Evolutionary conservation across 2,888 invertebrate species (phyloP).

Genomic region (Chrysina gloriosa): DNA sequence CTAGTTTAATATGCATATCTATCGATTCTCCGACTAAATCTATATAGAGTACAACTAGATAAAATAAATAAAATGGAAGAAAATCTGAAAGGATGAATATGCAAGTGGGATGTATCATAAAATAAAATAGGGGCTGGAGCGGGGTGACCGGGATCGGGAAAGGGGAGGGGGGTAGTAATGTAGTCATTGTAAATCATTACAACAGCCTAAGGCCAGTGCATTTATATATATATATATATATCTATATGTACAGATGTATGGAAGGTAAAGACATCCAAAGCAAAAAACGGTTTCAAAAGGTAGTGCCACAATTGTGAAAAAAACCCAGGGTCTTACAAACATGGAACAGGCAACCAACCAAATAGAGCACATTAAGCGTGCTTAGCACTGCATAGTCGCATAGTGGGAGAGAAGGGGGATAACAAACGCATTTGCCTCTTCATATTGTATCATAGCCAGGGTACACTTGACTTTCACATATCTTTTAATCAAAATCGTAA

Average conservation of each 20-base stretch:
- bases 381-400: conserved; percentile 36
- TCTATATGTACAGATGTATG: conserved; percentile 40
- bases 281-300: conserved; percentile 57
- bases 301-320: conserved; percentile 65
- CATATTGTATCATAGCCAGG: conserved; percentile 18
- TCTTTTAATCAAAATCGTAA: not conserved
- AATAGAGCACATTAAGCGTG: conserved; percentile 60
- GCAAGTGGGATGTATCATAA: not conserved
- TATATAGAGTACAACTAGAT: conserved; percentile 18
- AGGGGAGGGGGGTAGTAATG: not conserved
- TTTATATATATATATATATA: conserved; percentile 20
- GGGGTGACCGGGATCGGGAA: not conserved
- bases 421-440: conserved; percentile 35
- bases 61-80: not conserved
- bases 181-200: not conserved
- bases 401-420: conserved; percentile 32
- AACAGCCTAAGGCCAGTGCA: conserved; percentile 36
- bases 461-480: not conserved
- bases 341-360: conserved; percentile 69
- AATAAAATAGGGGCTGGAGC: not conserved
- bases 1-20: conserved; percentile 10
- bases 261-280: conserved; percentile 58
- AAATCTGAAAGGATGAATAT: not conserved
- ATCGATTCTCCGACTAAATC: conserved; percentile 9
- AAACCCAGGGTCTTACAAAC: conserved; percentile 68